Evolutionary conservation across 2,113 vertebrate species (phyloP).

Genomic region (Heterocephalus glaber): DNA sequence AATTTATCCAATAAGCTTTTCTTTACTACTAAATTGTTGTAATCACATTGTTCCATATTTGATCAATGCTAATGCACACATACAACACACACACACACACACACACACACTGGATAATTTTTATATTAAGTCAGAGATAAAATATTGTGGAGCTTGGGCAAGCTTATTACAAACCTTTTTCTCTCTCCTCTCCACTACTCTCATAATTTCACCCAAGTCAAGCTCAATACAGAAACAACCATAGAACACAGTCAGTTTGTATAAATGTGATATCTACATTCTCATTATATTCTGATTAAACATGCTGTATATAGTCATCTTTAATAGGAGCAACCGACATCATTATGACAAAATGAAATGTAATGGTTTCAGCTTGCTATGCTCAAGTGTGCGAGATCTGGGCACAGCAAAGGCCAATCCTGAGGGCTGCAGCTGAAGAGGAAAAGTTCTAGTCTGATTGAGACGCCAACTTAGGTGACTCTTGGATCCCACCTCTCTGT

Average conservation of each 20-base stretch:
- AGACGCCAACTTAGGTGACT: not conserved
- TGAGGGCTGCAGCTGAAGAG: not conserved
- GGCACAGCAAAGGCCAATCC: not conserved
- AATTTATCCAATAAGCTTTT: conserved; percentile 5
- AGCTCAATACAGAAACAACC: not conserved
- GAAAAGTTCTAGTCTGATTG: not conserved
- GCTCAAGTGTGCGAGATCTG: not conserved
- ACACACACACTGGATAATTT: not conserved
- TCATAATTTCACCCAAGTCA: not conserved
- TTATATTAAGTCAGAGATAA: not conserved
- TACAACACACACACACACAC: not conserved
- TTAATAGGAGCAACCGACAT: not conserved
- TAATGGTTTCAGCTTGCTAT: not conserved
- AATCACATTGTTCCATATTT: not conserved
- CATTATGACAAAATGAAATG: conserved; percentile 6
- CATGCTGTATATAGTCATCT: not conserved
- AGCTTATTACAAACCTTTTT: not conserved
- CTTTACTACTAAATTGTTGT: not conserved
- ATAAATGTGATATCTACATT: not conserved
- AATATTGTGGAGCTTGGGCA: not conserved
- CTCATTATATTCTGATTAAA: not conserved
- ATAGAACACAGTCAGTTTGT: not conserved
- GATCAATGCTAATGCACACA: not conserved
- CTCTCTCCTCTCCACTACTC: not conserved
- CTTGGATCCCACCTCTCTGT: not conserved